Evolutionary conservation across 2,113 vertebrate genomes (phyloP), one percentile per base, ranked within the genome.

Genomic region (Channa maculata): DNA sequence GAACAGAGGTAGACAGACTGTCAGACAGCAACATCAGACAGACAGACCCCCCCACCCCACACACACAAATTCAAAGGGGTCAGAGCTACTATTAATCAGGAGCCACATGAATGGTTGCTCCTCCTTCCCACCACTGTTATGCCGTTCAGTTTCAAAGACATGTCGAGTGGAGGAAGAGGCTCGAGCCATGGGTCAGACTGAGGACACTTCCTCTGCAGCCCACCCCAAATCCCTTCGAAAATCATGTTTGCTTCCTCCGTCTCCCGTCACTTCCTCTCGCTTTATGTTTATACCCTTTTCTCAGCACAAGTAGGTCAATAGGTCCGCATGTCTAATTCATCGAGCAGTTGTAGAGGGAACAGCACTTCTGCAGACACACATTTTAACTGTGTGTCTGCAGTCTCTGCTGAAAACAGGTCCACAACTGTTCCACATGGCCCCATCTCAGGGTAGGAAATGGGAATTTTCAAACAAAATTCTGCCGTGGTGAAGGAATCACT

Each of bases 121-220:
- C 87, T 80, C 83, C 83, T 73, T 81, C 86, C 44, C 45, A 66
- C 71, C 52, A 67, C 74, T 9, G 63, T 3, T n/a, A 64, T 76
- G 84, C 65, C 3, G 80, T 83, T 84, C 77, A 77, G 82, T 92
- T 91, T 91, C 88, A 91, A 87, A 85, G 88, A 71, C 74, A 15
- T 68, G 73, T 66, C 37, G 24, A 84, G 50, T 49, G 37, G 65
- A 86, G 81, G 76, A 82, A 84, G 85, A 77, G 73, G 60, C 67
- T 78, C 72, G 44, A 63, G 41, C 65, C 49, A 53, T 63, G 82
- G 90, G 88, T 91, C 88, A 89, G 14, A 60, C 49, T n/a, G 68
- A 79, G 91, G 89, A 76, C 90, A 89, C 80, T 91, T 92, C 90
- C 91, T 90, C 74, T 69, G 75, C 81, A 73, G 71, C 66, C 91